These are phyloP conservation scores for Coracias cyanogaster DNA, from an alignment of 2,797 vertebrate genomes.

Conservation along the genomic window DNA sequence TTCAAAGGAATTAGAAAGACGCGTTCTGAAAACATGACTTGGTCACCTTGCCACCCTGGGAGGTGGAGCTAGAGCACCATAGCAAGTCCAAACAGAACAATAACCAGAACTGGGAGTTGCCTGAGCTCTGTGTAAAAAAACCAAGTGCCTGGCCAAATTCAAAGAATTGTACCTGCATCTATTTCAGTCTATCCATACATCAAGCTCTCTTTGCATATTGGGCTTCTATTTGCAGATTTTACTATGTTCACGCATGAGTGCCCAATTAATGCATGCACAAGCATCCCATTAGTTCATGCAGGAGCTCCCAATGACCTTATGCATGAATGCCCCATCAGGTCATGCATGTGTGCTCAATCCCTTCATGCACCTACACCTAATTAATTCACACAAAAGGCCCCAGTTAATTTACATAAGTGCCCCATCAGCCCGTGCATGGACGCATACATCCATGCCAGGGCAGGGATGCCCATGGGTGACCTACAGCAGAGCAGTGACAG, in stretches of 20 bases:
- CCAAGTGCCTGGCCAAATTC: neutral
- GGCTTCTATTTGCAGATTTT: neutral
- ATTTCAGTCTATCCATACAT: neutral
- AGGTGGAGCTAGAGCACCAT: neutral
- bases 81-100: neutral
- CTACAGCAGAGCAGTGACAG: neutral
- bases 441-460: accelerated
- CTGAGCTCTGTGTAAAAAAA: neutral
- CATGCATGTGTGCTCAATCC: neutral
- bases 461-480: neutral
- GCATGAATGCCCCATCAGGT: neutral
- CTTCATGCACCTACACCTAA: neutral
- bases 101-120: neutral
- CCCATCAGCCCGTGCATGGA: neutral
- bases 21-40: neutral
- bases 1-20: neutral
- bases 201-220: neutral
- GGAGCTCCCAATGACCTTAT: neutral
- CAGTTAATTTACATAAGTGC: neutral
- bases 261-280: neutral
- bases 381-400: neutral
- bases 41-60: neutral
- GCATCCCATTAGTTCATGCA: neutral
- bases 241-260: neutral
- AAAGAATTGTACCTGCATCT: neutral